Evolutionary conservation across 2,888 invertebrate genomes (phyloP).

Genomic region (Troilus luridus): DNA sequence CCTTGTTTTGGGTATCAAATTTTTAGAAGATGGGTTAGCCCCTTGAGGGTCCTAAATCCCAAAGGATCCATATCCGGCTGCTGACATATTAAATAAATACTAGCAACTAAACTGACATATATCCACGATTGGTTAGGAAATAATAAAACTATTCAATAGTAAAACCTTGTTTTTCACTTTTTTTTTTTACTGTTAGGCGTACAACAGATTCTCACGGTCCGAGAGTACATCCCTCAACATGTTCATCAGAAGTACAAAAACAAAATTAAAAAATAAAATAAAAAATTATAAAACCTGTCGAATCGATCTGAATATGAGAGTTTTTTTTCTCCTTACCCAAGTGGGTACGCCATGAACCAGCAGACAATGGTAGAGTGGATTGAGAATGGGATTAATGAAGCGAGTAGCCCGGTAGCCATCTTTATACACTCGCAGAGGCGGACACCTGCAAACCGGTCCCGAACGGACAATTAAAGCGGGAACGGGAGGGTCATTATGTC

Average conservation of each 20-base stretch:
- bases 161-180: background rate
- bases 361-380: background rate
- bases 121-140: too few species aligned
- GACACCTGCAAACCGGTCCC: slow-evolving; percentile 21
- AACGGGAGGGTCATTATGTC: slow-evolving; percentile 32
- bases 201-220: background rate
- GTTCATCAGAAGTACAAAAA: background rate
- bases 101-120: too few species aligned
- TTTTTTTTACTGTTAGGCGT: background rate
- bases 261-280: too few species aligned
- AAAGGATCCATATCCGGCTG: too few species aligned
- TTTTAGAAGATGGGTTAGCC: too few species aligned
- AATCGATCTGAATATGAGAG: slow-evolving; percentile 32
- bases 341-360: background rate
- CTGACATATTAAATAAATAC: too few species aligned
- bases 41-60: too few species aligned
- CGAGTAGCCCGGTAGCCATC: slow-evolving; percentile 20
- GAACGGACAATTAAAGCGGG: slow-evolving; percentile 35
- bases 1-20: too few species aligned
- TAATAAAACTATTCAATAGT: too few species aligned
- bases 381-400: slow-evolving; percentile 41
- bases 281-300: background rate
- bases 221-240: background rate
- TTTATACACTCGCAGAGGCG: background rate
- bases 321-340: background rate